Base-by-base conservation (phyloP, 2,797 vertebrate genomes). In the Scomberomorus guttatus region DNA sequence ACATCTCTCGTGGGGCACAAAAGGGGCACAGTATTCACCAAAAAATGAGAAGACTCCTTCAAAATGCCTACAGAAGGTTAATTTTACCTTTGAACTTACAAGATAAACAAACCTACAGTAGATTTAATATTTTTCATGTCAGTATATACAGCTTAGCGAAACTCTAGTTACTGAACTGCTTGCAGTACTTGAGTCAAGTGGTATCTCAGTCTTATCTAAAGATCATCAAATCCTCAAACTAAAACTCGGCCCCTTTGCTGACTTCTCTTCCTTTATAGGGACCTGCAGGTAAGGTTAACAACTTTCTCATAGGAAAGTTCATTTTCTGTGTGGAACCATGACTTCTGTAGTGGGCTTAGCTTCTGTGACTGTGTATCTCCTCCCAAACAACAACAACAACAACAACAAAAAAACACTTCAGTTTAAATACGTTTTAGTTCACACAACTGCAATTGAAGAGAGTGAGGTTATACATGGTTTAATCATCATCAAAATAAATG, bases 1-100 rank as follows among this genome's bases (percentile, higher is more conserved):
- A 87, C 75, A 88, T 87, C 76, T 86, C 71, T 83, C 80, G 69
- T 65, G 59, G 39, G 58, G 76, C 57, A 72, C 37, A 37, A 37
- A 64, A 75, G 13, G 67, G 54, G 55, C 42, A 55, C 46, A 74
- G 60, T 15, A 51, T 50, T 81, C 39, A 66, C 34, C 42, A 32
- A 80, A 3, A 72, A 57, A 70, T 59, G 27, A 81, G 29, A 52
- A 24, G 34, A 63, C 65, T 73, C 24, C 44, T 81, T 65, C 34
- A 74, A 61, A 80, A 65, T 22, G 58, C 24, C 54, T 51, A 56
- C 15, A 55, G 57, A 55, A 71, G 50, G 67, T 61, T 81, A 29
- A 56, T 50, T 72, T 61, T n/a, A 65, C 59, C 54, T 67, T 70
- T 72, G 55, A 77, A 61, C 65, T 72, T 18, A 25, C 27, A 46